A percentile compares a stretch with the other conserved stretches of the same genome.
Conservation (phyloP, 2,888 invertebrate species). For the Oxyscelio sp. region DNA sequence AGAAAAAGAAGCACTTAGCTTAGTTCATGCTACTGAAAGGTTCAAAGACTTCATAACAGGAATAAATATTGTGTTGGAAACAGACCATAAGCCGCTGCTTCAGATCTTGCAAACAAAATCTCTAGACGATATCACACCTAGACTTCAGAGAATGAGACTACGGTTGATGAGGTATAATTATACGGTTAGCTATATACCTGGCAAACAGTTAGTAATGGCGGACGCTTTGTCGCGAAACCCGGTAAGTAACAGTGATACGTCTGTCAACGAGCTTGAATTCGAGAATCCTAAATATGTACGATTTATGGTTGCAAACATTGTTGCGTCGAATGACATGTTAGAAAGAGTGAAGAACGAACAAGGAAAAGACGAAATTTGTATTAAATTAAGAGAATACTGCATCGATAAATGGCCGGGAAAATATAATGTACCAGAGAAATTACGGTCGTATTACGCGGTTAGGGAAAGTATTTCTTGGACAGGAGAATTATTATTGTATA, state of each 20-base stretch:
- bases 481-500: conserved; percentile 61
- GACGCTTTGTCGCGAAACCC: conserved; percentile 79
- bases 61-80: conserved; percentile 79
- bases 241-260: no score
- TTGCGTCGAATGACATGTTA: no score
- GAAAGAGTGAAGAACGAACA: no score
- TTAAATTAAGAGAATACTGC: no score
- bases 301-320: no score
- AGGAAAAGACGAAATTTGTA: no score
- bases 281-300: no score
- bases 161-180: conserved; percentile 79
- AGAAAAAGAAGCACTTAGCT: conserved; percentile 85
- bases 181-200: conserved; percentile 78
- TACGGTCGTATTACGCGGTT: background rate
- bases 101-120: conserved; percentile 82
- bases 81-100: no score
- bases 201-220: conserved; percentile 80
- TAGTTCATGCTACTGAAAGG: conserved; percentile 82
- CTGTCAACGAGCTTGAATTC: no score
- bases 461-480: conserved; percentile 50
- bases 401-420: background rate
- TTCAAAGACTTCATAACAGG: conserved; percentile 83
- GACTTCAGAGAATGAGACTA: conserved; percentile 83
- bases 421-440: conserved; percentile 48
- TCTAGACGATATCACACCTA: conserved; percentile 82